Conservation (phyloP, 1,140 invertebrate species). For the Augochlora pura region DNA sequence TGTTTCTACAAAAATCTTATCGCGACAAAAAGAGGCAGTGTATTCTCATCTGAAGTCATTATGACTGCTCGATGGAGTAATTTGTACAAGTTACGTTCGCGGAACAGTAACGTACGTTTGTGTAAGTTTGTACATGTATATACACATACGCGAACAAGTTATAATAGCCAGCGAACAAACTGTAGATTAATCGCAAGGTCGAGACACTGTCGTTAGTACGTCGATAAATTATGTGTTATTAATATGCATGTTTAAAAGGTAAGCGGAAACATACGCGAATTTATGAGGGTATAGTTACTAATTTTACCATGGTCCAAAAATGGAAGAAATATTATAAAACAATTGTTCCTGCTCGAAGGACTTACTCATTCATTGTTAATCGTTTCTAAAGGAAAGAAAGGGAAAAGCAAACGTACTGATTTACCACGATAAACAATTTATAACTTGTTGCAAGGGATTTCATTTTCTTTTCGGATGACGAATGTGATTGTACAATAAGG, state of each 20-base stretch:
- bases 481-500: slow-evolving; percentile 3
- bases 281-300: slow-evolving; percentile 36
- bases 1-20: too few relatives aligned
- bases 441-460: background rate
- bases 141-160: background rate
- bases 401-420: slow-evolving; percentile 12
- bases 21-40: too few relatives aligned
- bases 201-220: slow-evolving; percentile 19
- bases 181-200: slow-evolving; percentile 24
- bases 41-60: slow-evolving; percentile 4
- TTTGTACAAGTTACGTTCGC: slow-evolving; percentile 44
- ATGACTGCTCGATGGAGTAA: slow-evolving; percentile 9
- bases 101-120: slow-evolving; percentile 54
- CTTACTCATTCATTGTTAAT: slow-evolving; percentile 14
- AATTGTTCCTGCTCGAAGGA: slow-evolving; percentile 27
- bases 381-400: background rate
- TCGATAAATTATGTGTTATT: slow-evolving; percentile 24
- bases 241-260: slow-evolving; percentile 9
- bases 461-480: background rate
- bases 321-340: slow-evolving; percentile 42
- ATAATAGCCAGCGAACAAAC: slow-evolving; percentile 24
- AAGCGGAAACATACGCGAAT: slow-evolving; percentile 22
- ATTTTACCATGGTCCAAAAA: slow-evolving; percentile 36
- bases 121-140: slow-evolving; percentile 35
- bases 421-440: background rate